Evolutionary conservation across 2,888 invertebrate genomes (phyloP), one percentile per base, ranked within the genome.

Genomic region (Apeira syringaria): DNA sequence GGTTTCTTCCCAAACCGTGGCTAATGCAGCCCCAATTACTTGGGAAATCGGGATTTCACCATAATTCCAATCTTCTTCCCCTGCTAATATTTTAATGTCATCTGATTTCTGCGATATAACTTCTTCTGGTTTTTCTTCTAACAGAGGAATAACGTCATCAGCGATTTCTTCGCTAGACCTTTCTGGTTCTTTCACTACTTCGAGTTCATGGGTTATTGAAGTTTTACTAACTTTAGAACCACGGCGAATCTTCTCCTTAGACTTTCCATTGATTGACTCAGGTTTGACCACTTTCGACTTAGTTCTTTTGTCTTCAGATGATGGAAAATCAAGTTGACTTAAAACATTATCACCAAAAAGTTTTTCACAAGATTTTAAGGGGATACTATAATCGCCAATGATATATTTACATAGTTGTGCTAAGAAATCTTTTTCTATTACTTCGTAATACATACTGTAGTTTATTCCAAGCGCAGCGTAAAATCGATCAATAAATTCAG

Each of bases 391-490:
- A 47, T 91, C 87, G 0, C 90, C 91, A 30, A 90, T 82, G 15
- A 90, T 73, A 40, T 90, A 79, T 66, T 80, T 83, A 36, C 87
- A 90, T 38, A 92, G 64, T 51, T 76, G 80, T 26, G 91, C 90
- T 22, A 93, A 56, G 1, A 92, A 85, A 0, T 87, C 74, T 46
- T 88, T 83, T 53, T 93, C 92, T 35, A 93, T 85, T 0, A 72
- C 56, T 52, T 91, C 86, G 60, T 92, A 93, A 57, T 91, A 91
- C 68, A 94, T 80, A 8, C 90, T 88, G 48, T 92, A 92, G 58
- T 91, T 92, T 28, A 92, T 80, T 5, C 92, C 92, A 56, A 91
- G 76, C 4, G 80, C 76, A 2, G 90, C 82, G 63, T 93, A 94
- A 73, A 92, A 93, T 53, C 85, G 74, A 52, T 92, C 92, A 22